Conservation (phyloP, 2,797 vertebrate species). For the Liparis tanakae region DNA sequence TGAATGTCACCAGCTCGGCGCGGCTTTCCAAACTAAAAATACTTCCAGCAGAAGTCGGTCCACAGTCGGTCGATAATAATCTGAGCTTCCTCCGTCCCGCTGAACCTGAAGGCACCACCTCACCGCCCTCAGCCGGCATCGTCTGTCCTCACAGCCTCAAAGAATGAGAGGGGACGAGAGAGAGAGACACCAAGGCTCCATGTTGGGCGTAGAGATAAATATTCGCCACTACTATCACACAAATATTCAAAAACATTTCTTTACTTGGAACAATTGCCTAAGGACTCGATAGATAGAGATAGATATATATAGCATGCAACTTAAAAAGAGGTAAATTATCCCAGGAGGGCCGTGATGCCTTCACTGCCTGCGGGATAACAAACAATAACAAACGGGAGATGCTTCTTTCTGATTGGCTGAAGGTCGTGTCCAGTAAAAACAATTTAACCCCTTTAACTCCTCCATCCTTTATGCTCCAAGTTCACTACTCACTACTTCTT, state of each 20-base stretch:
- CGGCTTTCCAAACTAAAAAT: constrained; percentile 50
- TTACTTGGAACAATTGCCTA: neutral
- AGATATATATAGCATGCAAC: neutral
- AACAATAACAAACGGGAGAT: neutral
- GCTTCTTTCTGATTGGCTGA: neutral
- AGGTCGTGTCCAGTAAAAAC: neutral
- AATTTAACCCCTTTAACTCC: neutral
- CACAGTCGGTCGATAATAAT: constrained; percentile 45
- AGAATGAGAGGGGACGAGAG: no score
- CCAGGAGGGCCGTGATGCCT: neutral
- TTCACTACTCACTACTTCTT: no score
- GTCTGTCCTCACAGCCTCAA: no score
- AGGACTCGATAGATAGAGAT: neutral
- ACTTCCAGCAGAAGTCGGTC: constrained; percentile 28
- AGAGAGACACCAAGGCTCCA: neutral
- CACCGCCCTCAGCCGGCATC: constrained; percentile 24
- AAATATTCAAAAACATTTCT: neutral
- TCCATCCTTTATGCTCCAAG: neutral
- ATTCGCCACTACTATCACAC: neutral
- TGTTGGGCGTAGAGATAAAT: neutral
- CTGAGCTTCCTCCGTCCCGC: constrained; percentile 15
- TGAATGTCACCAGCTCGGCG: constrained; percentile 1
- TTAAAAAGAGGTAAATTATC: neutral
- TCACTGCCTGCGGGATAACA: neutral
- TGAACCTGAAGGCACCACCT: constrained; percentile 10